Base-by-base conservation (phyloP, 2,888 invertebrate species). In the Volucella inanis region DNA sequence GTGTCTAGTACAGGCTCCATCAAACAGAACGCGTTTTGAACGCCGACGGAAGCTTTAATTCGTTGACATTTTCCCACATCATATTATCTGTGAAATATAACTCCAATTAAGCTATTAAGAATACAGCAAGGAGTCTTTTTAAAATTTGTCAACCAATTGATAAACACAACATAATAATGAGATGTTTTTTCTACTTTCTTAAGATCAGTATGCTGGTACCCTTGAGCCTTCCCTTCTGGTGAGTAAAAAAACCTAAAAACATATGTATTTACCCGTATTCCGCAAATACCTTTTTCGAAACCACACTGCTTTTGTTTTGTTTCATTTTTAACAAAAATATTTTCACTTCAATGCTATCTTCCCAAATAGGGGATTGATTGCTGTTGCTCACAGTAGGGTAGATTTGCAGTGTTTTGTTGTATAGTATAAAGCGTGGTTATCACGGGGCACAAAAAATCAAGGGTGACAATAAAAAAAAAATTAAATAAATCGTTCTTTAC, bases 361-460 rank as follows among this genome's bases (percentile, higher is more conserved):
- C 6, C 12, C 14, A 61, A 75, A 80, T 81, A 85, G 84, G 84
- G 84, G 84, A 80, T 65, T 18, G 52, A 54, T 59, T 38, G 15
- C 41, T 75, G 62, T 85, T 72, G 62, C 68, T 62, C 81, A 62
- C 81, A 77, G 59, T 61, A 65, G 86, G 86, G 82, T 86, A 22
- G 18, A 22, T 22, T 22, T 22, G 59, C 11, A 38, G 50, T 74
- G 72, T 61, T 14, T 65, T 76, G 45, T 64, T 18, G 18, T 75
- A 75, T 62, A 76, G 18, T 75, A 75, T 62, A 76, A 80, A 77
- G 81, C 70, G 86, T 74, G 86, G 47, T 45, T 22, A 78, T 72
- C 86, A 82, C 86, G 82, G 72, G 81, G 38, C 81, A 70, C 15
- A 50, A 9, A 47, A 64, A 52, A 52, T 45, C 9, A 71, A 72